Evolutionary conservation across 2,888 invertebrate genomes (phyloP).

Genomic region (Cartodere bifasciata): DNA sequence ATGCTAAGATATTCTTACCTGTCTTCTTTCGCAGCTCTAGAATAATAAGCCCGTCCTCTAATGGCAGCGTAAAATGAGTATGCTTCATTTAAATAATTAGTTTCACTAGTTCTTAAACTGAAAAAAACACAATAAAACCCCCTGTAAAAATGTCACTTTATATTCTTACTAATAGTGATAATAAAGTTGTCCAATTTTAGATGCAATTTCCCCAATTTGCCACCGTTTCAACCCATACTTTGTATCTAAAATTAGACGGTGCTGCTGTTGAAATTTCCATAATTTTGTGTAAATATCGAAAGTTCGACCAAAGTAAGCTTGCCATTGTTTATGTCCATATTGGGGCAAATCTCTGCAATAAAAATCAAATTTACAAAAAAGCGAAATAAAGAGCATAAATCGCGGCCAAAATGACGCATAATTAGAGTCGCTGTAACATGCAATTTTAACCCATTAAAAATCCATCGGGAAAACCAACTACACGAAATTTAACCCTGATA

Average conservation of each 20-base stretch:
- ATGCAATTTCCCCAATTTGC: constrained; percentile 98
- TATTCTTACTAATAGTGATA: constrained; percentile 91
- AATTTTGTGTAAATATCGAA: constrained; percentile 96
- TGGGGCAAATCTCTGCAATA: constrained; percentile 83
- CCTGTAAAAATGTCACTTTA: no score
- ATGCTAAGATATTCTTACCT: constrained; percentile 37
- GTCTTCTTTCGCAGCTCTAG: constrained; percentile 85
- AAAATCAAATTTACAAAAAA: no score
- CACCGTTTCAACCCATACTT: constrained; percentile 93
- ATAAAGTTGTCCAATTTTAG: constrained; percentile 96
- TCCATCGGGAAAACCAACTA: no score
- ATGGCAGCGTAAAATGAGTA: constrained; percentile 95
- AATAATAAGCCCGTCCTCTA: constrained; percentile 85
- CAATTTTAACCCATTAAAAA: no score
- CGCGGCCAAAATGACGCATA: no score
- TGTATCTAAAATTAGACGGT: constrained; percentile 77
- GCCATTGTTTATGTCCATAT: constrained; percentile 96
- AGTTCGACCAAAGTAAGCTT: constrained; percentile 90
- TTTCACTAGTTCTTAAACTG: constrained; percentile 91
- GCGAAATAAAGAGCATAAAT: no score
- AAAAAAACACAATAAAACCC: constrained; percentile 29
- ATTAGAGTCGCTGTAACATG: no score
- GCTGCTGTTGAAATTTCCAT: constrained; percentile 97
- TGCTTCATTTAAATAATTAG: constrained; percentile 90
- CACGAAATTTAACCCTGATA: no score